phyloP scores from a whole-genome alignment of 2,113 vertebrate genomes.

The Rhinolophus ferrumequinum region DNA sequence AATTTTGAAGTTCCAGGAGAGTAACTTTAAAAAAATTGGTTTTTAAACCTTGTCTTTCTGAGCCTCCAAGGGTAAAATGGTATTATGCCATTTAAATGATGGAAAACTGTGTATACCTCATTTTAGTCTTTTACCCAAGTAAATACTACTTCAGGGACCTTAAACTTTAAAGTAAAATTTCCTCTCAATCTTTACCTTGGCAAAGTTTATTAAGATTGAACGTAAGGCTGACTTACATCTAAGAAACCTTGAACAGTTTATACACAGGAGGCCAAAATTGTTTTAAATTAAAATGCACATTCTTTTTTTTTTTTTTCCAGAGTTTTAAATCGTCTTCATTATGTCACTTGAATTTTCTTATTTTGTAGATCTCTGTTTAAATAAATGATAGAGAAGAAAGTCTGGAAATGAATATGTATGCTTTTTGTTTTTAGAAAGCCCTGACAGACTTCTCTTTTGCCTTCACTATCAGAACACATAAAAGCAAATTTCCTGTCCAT shows the following conservation, averaged over 20 bases:
- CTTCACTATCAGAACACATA: conserved; percentile 41
- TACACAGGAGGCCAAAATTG: not conserved
- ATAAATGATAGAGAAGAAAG: conserved; percentile 39
- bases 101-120: not conserved
- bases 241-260: conserved; percentile 16
- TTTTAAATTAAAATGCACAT: conserved; percentile 16
- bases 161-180: conserved; percentile 7
- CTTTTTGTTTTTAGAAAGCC: conserved; percentile 73
- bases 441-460: conserved; percentile 54
- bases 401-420: conserved; percentile 78
- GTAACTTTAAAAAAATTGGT: not conserved
- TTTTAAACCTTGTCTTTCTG: conserved; percentile 53
- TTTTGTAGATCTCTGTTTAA: conserved; percentile 56
- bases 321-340: conserved; percentile 47
- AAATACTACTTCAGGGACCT: conserved; percentile 37
- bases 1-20: conserved; percentile 29
- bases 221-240: not conserved
- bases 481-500: conserved; percentile 55
- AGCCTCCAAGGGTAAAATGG: not conserved
- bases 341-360: conserved; percentile 36
- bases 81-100: conserved; percentile 41
- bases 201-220: conserved; percentile 36
- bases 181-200: not conserved
- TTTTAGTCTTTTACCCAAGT: conserved; percentile 40
- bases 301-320: not conserved